Evolutionary conservation across 2,797 vertebrate species (phyloP).

Genomic region (Okamejei kenojei): DNA sequence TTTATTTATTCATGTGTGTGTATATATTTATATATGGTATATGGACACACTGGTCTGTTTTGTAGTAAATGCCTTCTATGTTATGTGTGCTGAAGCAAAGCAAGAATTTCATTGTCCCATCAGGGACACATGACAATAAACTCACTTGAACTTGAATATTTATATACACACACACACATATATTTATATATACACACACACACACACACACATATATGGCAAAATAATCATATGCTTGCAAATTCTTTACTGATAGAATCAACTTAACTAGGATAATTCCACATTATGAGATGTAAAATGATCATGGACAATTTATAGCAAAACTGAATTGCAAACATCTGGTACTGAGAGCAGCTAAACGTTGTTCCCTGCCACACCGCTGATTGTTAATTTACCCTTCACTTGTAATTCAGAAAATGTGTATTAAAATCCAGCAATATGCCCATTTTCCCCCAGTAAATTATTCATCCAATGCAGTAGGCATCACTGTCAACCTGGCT

Average conservation of each 20-base stretch:
- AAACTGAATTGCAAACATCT: neutral
- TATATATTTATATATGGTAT: no score
- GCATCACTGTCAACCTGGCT: neutral
- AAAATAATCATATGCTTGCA: neutral
- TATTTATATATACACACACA: neutral
- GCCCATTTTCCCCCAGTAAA: neutral
- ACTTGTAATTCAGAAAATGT: neutral
- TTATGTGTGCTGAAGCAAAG: no score
- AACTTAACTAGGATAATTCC: neutral
- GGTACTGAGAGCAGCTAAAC: neutral
- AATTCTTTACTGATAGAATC: neutral
- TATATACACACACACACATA: neutral
- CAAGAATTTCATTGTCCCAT: no score
- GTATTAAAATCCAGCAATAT: neutral
- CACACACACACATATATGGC: neutral
- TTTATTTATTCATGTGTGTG: no score
- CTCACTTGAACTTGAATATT: no score
- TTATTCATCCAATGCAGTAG: no score
- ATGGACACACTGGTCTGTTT: no score
- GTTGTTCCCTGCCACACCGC: neutral
- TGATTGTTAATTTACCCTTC: neutral
- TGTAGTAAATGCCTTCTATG: no score
- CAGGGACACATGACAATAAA: no score
- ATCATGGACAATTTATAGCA: neutral
- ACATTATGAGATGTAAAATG: neutral